Evolutionary conservation across 2,113 vertebrate genomes (phyloP).

Genomic region (Prinia subflava): DNA sequence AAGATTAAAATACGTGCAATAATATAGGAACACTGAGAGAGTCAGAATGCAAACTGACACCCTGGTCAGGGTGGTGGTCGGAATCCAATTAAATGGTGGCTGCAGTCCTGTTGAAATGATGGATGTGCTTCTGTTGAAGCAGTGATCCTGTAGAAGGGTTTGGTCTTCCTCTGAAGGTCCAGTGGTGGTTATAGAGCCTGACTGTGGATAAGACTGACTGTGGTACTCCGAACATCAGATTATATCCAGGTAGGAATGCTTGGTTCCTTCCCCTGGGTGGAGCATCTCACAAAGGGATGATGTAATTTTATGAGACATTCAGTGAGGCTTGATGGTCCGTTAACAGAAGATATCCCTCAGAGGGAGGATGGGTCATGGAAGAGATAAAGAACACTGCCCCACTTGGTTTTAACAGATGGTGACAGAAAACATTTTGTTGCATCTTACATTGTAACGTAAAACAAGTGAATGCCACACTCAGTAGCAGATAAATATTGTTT

Average conservation of each 20-base stretch:
- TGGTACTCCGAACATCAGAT: too few relatives aligned
- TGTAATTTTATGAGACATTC: neutral
- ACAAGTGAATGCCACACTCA: neutral
- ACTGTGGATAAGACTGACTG: neutral
- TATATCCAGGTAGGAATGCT: neutral
- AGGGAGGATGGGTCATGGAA: too few relatives aligned
- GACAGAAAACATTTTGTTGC: neutral
- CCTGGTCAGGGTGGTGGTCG: too few relatives aligned
- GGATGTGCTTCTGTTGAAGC: neutral
- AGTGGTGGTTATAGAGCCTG: too few relatives aligned
- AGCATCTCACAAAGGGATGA: neutral
- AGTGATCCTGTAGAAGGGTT: neutral
- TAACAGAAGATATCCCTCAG: neutral
- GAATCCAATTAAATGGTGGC: neutral
- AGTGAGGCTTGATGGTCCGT: too few relatives aligned
- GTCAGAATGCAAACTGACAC: neutral
- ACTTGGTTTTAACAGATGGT: neutral
- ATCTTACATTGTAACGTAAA: neutral
- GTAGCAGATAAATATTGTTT: neutral
- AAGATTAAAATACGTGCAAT: neutral
- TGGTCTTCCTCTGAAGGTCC: neutral
- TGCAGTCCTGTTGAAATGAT: neutral
- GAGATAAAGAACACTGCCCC: neutral
- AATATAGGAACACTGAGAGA: too few relatives aligned
- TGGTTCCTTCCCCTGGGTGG: accelerated